Evolutionary conservation across 1,140 invertebrate genomes (phyloP).

Genomic region (Brachionus plicatilis): DNA sequence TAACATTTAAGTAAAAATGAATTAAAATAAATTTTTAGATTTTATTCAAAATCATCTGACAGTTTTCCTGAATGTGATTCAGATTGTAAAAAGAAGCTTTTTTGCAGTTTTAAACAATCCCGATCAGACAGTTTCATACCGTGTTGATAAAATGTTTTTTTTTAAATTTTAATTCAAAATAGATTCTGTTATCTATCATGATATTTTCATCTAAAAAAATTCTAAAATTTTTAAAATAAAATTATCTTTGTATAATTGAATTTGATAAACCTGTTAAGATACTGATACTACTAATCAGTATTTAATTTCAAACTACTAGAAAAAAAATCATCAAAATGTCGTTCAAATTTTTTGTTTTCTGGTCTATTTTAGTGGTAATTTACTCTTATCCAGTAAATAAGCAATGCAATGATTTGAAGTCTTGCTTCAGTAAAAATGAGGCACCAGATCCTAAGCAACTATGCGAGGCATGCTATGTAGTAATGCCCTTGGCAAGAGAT

Average conservation of each 20-base stretch:
- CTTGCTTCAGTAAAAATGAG: not conserved
- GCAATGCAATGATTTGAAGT: not conserved
- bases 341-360: not conserved
- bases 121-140: constrained; percentile 27
- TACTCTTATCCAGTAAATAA: not conserved
- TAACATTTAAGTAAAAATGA: not conserved
- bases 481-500: constrained; percentile 14
- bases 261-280: not conserved
- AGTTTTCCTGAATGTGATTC: constrained; percentile 15
- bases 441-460: not conserved
- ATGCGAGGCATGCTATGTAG: constrained; percentile 11
- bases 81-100: not conserved
- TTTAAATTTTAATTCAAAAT: not conserved
- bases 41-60: constrained; percentile 34
- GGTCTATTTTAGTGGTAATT: not conserved
- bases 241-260: not conserved
- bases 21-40: not conserved
- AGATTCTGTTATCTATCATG: not conserved
- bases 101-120: constrained; percentile 31
- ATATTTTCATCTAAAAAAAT: not conserved
- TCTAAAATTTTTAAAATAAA: not conserved
- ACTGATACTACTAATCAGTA: not conserved
- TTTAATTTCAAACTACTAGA: not conserved
- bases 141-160: not conserved
- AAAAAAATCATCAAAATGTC: not conserved